Base-by-base conservation (phyloP, 2,113 vertebrate species). In the Microcebus ravelobensis region DNA sequence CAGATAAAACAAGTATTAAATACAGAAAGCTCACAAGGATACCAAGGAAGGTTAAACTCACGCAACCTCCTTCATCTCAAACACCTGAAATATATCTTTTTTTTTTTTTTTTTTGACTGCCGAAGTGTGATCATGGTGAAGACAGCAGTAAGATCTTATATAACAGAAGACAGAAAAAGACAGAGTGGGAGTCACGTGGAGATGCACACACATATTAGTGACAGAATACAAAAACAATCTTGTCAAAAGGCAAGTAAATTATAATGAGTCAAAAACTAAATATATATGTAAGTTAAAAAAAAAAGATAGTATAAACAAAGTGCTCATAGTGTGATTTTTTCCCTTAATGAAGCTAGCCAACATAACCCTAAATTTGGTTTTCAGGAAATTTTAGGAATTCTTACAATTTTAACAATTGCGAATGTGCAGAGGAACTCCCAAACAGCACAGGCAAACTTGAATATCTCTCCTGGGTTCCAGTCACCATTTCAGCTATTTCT, bases 1-100 rank as follows among this genome's bases (percentile, higher is more conserved):
- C 98, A 99, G 98, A 99, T 99, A 98, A 98, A 99, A 99, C 98
- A 99, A 99, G 98, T 98, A 98, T 99, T 98, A 98, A 99, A 99
- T 98, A 98, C 98, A 99, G 98, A 98, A 98, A 98, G 98, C 98
- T 98, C 98, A 98, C 98, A 98, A 99, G 98, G 98, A 98, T 98
- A 98, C 98, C 95, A 94, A 98, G 98, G 98, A 99, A 99, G 98
- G 98, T 99, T 99, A 98, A 98, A 98, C 98, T 99, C 98, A 98
- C 98, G 98, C 98, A 99, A 98, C 98, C 98, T 98, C 98, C 98
- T 99, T 99, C 98, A 98, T 99, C 98, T 99, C 98, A 98, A 98
- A 98, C 98, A 99, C 98, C 98, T 98, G 98, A 98, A 98, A 98
- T 98, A 96, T 96, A 97, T 95, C 63, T 83, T 91, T 96, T 94